Conservation (phyloP, 1,140 invertebrate genomes). For the Eriocheir sinensis region DNA sequence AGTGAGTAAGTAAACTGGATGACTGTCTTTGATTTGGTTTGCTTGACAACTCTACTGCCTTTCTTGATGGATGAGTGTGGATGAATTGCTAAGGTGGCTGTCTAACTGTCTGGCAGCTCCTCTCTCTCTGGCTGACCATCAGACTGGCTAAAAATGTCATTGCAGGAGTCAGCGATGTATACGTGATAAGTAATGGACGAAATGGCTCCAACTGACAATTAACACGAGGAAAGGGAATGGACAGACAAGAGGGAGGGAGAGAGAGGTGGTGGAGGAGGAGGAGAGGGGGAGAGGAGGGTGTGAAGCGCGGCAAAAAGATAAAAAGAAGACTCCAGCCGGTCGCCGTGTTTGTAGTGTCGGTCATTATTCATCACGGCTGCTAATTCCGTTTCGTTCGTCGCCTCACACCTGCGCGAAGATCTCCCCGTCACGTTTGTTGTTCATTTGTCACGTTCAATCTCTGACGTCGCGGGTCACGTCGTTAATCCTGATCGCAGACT, state of each 20-base stretch:
- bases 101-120: too few species aligned
- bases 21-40: too few species aligned
- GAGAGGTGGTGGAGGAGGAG: too few species aligned
- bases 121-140: too few species aligned
- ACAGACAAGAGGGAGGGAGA: too few species aligned
- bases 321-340: background rate
- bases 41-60: too few species aligned
- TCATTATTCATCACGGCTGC: background rate
- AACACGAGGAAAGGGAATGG: too few species aligned
- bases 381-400: background rate
- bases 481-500: background rate
- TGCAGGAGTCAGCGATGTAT: background rate
- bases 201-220: background rate
- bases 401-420: background rate
- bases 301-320: background rate
- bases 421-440: background rate
- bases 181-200: background rate
- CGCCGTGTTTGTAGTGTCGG: too few species aligned
- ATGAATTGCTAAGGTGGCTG: too few species aligned
- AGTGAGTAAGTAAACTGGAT: too few species aligned
- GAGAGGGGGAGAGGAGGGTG: background rate
- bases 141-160: too few species aligned
- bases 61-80: too few species aligned
- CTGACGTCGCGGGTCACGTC: background rate
- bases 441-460: background rate